Percentiles rank a stretch among this genome's conserved stretches.
Conservation (phyloP, 1,140 invertebrate species). For the Cepaea nemoralis region DNA sequence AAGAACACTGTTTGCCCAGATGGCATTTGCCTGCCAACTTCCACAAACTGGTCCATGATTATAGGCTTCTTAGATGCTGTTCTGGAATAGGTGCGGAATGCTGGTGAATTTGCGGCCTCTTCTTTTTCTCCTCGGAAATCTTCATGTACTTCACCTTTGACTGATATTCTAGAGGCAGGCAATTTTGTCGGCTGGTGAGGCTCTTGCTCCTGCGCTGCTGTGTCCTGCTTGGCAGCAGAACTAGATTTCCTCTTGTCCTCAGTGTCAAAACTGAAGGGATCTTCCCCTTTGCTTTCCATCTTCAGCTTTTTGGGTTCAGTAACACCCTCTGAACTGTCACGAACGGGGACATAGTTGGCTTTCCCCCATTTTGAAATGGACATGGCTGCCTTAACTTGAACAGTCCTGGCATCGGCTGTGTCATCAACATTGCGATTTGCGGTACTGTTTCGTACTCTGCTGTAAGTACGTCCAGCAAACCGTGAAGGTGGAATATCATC, state of each 20-base stretch:
- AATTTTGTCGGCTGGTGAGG: constrained; percentile 36
- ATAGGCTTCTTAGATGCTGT: constrained; percentile 26
- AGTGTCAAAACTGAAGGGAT: constrained; percentile 60
- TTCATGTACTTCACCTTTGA: constrained; percentile 14
- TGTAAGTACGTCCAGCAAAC: constrained; percentile 53
- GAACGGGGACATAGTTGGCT: constrained; percentile 56
- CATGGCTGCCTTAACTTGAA: constrained; percentile 53
- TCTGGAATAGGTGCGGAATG: constrained; percentile 34
- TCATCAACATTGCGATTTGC: constrained; percentile 59
- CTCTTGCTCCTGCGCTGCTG: constrained; percentile 3
- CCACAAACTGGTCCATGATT: constrained; percentile 46
- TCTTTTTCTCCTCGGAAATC: neutral
- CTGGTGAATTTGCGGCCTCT: neutral
- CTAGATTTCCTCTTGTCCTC: constrained; percentile 50
- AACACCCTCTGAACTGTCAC: constrained; percentile 47
- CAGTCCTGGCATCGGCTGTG: constrained; percentile 45
- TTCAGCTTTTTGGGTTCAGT: constrained; percentile 48
- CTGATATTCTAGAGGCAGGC: constrained; percentile 46
- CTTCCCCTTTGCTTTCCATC: constrained; percentile 48
- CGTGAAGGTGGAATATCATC: constrained; percentile 33
- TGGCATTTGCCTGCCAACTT: constrained; percentile 39
- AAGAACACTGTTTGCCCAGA: constrained; percentile 32
- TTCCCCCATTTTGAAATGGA: constrained; percentile 63
- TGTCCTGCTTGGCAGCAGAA: constrained; percentile 35
- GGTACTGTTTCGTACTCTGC: constrained; percentile 47